phyloP scores from a whole-genome alignment of 2,797 vertebrate species.

The Catharus ustulatus region DNA sequence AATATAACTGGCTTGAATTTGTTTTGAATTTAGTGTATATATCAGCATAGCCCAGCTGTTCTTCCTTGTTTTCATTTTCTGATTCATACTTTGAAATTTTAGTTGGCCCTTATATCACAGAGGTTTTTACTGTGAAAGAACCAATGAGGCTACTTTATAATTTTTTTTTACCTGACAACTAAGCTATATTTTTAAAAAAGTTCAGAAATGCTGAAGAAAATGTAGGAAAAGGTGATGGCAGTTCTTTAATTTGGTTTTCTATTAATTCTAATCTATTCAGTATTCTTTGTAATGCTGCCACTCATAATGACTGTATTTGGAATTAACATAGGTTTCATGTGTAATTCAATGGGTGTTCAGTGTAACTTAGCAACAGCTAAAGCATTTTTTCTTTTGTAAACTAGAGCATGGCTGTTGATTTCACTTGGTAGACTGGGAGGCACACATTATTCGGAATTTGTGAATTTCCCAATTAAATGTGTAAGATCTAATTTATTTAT shows the following conservation, averaged over 20 bases:
- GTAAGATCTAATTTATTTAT: conserved; percentile 55
- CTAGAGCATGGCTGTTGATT: conserved; percentile 48
- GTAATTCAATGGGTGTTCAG: conserved; percentile 58
- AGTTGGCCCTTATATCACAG: background rate
- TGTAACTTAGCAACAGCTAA: conserved; percentile 72
- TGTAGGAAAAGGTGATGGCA: conserved; percentile 29
- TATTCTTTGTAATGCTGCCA: conserved; percentile 43
- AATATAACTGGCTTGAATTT: background rate
- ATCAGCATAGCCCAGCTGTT: conserved; percentile 20
- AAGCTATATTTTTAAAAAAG: background rate
- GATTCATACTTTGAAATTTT: conserved; percentile 23
- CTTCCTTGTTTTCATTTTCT: background rate
- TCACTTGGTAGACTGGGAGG: conserved; percentile 33
- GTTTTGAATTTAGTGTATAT: conserved; percentile 8
- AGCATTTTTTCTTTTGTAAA: conserved; percentile 58
- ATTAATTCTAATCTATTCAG: conserved; percentile 63
- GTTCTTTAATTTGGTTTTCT: conserved; percentile 62
- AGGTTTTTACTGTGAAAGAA: background rate
- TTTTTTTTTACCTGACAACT: background rate
- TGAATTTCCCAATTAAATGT: conserved; percentile 60
- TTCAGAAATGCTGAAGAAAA: conserved; percentile 28
- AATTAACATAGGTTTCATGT: conserved; percentile 68
- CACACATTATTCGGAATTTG: conserved; percentile 66
- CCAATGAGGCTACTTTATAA: background rate
- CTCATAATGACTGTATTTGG: conserved; percentile 66